A percentile compares a stretch with the other conserved stretches of the same genome.
Conservation (phyloP, 2,888 invertebrate species). For the Dyspetes luteomarginatus region DNA sequence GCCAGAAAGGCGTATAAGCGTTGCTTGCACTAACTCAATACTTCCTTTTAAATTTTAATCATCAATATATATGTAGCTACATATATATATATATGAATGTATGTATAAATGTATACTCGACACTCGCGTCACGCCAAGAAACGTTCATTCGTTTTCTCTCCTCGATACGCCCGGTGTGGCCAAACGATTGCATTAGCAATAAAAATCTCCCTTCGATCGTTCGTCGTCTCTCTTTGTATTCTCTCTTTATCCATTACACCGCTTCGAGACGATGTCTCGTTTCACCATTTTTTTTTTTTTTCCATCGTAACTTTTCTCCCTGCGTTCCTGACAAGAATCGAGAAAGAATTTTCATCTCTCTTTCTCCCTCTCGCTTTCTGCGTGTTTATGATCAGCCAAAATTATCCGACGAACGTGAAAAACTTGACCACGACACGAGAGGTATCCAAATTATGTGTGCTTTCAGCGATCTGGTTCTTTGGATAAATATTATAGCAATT, state of each 20-base stretch:
- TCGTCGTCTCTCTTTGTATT: constrained; percentile 36
- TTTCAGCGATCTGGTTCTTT: constrained; percentile 18
- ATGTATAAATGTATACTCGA: constrained; percentile 22
- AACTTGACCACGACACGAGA: constrained; percentile 67
- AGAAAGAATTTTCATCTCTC: constrained; percentile 3
- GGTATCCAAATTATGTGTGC: constrained; percentile 2
- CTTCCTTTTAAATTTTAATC: constrained; percentile 13
- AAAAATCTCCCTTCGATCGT: constrained; percentile 70
- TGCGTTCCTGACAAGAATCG: constrained; percentile 10
- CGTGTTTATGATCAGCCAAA: constrained; percentile 61
- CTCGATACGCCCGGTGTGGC: constrained; percentile 65
- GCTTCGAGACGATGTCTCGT: constrained; percentile 50
- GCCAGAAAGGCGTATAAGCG: too few species aligned
- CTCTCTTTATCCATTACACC: constrained; percentile 34
- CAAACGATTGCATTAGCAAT: constrained; percentile 75
- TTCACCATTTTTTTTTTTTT: constrained; percentile 29
- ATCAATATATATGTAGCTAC: too few species aligned
- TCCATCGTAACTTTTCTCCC: constrained; percentile 25
- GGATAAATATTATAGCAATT: constrained; percentile 28
- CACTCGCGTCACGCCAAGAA: constrained; percentile 60
- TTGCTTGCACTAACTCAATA: constrained; percentile 25
- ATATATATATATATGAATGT: constrained; percentile 17
- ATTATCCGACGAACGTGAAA: constrained; percentile 71
- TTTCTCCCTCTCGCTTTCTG: constrained; percentile 17
- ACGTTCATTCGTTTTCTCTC: constrained; percentile 61